Conservation (phyloP, 2,113 vertebrate species). For the Lepus europaeus region DNA sequence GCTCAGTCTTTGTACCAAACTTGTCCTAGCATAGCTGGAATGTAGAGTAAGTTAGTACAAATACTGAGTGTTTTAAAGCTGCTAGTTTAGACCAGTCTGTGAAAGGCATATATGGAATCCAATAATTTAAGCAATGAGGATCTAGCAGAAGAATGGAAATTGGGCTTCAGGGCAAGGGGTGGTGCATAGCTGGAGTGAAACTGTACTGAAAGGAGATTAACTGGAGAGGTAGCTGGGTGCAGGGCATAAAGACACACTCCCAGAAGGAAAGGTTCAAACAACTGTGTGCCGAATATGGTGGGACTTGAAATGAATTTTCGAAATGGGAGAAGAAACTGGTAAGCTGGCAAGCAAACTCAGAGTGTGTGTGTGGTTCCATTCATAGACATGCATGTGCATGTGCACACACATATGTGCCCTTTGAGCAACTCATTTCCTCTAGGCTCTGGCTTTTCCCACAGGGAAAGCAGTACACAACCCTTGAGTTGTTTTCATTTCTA, state of each 20-base stretch:
- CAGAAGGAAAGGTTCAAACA: neutral
- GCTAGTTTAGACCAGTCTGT: neutral
- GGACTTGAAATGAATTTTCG: neutral
- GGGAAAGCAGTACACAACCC: neutral
- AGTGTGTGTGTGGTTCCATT: neutral
- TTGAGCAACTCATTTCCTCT: neutral
- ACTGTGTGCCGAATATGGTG: too few species aligned
- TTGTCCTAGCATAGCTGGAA: neutral
- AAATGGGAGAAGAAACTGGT: neutral
- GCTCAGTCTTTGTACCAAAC: neutral
- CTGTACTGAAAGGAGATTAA: neutral
- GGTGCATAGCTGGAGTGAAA: neutral
- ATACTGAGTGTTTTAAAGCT: neutral
- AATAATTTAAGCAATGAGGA: neutral
- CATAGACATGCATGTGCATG: neutral
- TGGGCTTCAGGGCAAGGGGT: neutral
- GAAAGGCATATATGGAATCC: neutral
- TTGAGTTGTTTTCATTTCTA: neutral
- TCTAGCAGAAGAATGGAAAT: too few species aligned
- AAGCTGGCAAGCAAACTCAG: constrained; percentile 2
- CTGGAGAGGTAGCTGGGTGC: neutral
- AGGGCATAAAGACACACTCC: neutral
- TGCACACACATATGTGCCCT: neutral
- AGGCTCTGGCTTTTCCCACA: neutral
- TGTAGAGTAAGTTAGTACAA: neutral